Evolutionary conservation across 2,113 vertebrate genomes (phyloP), one percentile per base, ranked within the genome.

Genomic region (Cyrtonyx montezumae): DNA sequence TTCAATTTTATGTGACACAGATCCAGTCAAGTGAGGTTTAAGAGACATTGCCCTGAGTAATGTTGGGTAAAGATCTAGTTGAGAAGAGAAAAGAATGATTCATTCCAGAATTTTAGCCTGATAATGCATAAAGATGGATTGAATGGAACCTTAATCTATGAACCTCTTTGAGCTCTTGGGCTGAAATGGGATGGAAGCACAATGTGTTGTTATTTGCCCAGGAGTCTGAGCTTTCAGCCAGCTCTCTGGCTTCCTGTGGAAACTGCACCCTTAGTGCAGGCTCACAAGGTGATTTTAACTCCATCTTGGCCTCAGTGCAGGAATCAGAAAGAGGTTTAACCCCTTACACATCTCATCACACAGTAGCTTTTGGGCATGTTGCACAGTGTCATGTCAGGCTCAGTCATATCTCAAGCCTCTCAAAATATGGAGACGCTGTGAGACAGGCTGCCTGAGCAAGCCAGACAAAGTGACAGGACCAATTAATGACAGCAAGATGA

Each of bases 371-470:
- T 34, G 16, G 79, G 11, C 9, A 10, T 6, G 32, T 36, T 74
- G 14, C 11, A 0, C 6, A 75, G 75, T 0, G 1, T 34, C 40
- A 40, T 40, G 40, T 40, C 40, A 40, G 70, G 67, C 43, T 49
- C 8, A 19, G 20, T 13, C 17, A 2, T 23, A 48, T 48, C 55
- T 58, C 56, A 63, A 22, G 4, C 6, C 68, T 65, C 48, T 11
- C 15, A 0, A 23, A 12, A 43, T 51, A 32, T 0, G 30, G 62
- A 20, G 26, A 87, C 15, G 61, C 53, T 5, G 1, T 14, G 73
- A 42, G 79, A 42, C 59, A 79, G 84, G 69, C 74, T 51, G 89
- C 69, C 11, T 21, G 88, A 79, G 66, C 28, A 34, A 61, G 62
- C 13, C 78, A 16, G 84, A 53, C 45, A 59, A 18, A 70, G 84